A percentile compares a stretch with the other conserved stretches of the same genome.
phyloP scores from a whole-genome alignment of 2,113 vertebrate species.

The Thermophis baileyi region DNA sequence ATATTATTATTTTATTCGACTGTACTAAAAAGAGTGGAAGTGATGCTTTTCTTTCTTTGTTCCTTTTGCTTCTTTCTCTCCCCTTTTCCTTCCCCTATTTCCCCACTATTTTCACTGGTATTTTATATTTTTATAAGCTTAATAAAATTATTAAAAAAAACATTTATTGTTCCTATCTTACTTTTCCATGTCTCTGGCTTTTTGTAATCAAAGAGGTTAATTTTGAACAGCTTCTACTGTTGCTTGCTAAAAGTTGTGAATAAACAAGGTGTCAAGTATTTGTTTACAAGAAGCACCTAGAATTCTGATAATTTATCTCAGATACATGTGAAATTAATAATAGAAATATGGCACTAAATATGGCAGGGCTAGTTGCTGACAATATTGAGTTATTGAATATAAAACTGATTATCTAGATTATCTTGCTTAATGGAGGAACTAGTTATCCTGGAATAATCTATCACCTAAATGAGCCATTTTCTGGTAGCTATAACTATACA shows the following conservation, averaged over 20 bases:
- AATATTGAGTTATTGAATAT: background rate
- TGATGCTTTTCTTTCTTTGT: background rate
- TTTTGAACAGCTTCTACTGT: background rate
- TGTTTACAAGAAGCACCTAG: background rate
- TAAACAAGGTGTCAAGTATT: background rate
- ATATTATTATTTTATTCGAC: background rate
- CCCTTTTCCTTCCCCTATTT: background rate
- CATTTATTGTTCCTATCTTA: background rate
- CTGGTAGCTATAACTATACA: constrained; percentile 11
- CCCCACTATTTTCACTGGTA: background rate
- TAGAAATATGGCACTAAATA: background rate
- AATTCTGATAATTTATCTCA: background rate
- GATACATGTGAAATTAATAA: background rate
- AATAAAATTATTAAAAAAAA: background rate
- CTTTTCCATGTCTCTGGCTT: background rate
- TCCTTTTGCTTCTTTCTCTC: background rate
- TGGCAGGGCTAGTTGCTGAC: background rate
- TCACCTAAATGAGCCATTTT: background rate
- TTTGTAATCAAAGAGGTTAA: background rate
- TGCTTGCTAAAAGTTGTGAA: background rate
- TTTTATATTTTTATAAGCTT: background rate
- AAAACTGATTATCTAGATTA: background rate
- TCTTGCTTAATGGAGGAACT: background rate
- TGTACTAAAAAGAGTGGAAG: background rate
- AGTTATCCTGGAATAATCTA: background rate